Evolutionary conservation across 2,797 vertebrate genomes (phyloP).

Genomic region (Chelidonichthys spinosus): DNA sequence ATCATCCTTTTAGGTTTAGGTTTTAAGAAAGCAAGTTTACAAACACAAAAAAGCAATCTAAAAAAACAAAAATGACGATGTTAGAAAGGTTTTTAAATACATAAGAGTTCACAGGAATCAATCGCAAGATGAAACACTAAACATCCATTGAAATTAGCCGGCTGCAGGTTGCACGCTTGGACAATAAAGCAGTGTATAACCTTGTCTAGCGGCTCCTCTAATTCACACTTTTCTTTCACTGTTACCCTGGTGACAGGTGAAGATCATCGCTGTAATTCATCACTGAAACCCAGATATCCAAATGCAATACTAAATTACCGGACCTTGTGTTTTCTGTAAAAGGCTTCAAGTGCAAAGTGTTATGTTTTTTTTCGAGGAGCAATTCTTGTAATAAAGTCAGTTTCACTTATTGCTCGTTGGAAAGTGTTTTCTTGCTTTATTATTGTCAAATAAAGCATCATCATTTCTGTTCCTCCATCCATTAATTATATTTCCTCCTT

Average conservation of each 20-base stretch:
- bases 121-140: no score
- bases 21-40: no score
- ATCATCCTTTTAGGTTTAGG: not conserved
- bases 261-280: constrained; percentile 35
- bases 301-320: constrained; percentile 39
- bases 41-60: no score
- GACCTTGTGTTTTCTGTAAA: constrained; percentile 36
- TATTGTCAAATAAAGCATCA: constrained; percentile 23
- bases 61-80: no score
- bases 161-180: no score
- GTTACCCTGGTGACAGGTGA: constrained; percentile 39
- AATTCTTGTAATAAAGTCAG: constrained; percentile 36
- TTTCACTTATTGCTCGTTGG: constrained; percentile 41
- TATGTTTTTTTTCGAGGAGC: constrained; percentile 13
- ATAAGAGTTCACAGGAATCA: no score
- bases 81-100: no score
- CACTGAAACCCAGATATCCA: constrained; percentile 41
- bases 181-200: no score
- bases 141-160: no score
- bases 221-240: constrained; percentile 8
- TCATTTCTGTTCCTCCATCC: constrained; percentile 13
- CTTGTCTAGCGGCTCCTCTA: not conserved
- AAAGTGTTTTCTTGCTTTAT: constrained; percentile 32
- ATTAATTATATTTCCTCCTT: constrained; percentile 33
- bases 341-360: constrained; percentile 34